Evolutionary conservation across 1,140 invertebrate species (phyloP).

Genomic region (Caenorhabditis tropicalis): DNA sequence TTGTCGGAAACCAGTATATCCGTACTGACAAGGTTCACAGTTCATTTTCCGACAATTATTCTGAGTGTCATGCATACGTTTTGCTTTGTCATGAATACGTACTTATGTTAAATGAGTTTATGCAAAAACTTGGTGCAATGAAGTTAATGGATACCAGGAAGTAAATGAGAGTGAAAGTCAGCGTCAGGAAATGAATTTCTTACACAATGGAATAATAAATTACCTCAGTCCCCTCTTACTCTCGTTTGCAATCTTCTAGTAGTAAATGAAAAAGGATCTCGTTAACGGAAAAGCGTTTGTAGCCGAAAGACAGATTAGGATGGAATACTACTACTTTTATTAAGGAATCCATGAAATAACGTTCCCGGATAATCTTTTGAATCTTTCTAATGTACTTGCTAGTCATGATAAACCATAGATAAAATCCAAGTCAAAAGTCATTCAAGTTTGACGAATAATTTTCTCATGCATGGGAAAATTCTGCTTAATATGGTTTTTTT

Average conservation of each 20-base stretch:
- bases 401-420: too few species aligned
- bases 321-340: background rate
- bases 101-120: background rate
- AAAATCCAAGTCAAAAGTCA: too few species aligned
- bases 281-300: background rate
- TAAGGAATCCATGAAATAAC: too few species aligned
- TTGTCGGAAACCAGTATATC: background rate
- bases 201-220: slow-evolving; percentile 43
- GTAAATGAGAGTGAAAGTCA: background rate
- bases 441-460: too few species aligned
- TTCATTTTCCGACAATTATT: background rate
- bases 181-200: background rate
- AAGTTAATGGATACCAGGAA: slow-evolving; percentile 36
- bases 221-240: background rate
- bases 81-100: background rate
- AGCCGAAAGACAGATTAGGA: background rate
- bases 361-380: too few species aligned
- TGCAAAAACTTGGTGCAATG: background rate
- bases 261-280: background rate
- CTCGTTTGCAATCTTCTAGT: background rate
- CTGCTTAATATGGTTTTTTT: background rate
- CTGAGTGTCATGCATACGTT: background rate
- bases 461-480: too few species aligned
- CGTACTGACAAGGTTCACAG: slow-evolving; percentile 5
- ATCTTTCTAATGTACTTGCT: too few species aligned